Percentiles rank a stretch among this genome's conserved stretches.
These are phyloP conservation scores for Orestias chungarensis DNA, from an alignment of 2,797 vertebrate species.

Conservation along the genomic window DNA sequence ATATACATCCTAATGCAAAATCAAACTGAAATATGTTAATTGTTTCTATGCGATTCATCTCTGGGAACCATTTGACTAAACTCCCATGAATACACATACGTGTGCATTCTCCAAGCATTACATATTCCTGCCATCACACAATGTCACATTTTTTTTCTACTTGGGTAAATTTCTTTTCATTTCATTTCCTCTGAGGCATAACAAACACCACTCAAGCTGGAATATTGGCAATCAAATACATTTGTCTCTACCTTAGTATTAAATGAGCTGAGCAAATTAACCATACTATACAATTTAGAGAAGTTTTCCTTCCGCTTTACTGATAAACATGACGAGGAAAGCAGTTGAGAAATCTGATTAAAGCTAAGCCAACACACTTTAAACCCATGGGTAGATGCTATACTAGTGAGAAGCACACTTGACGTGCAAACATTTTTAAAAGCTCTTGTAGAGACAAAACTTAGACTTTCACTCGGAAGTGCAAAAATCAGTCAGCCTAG, in stretches of 20 bases:
- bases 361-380: conserved; percentile 62
- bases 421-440: conserved; percentile 17
- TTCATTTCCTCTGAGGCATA: conserved; percentile 66
- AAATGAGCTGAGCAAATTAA: conserved; percentile 83
- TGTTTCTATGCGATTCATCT: neutral
- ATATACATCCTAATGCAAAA: neutral
- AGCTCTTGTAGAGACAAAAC: conserved; percentile 1
- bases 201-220: conserved; percentile 67
- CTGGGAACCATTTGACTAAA: conserved; percentile 4
- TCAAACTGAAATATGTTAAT: conserved; percentile 6
- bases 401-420: conserved; percentile 28
- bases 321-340: conserved; percentile 51
- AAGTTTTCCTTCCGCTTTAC: conserved; percentile 70
- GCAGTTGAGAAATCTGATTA: conserved; percentile 61
- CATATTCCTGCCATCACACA: conserved; percentile 41
- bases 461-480: neutral
- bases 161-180: conserved; percentile 46
- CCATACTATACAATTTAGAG: conserved; percentile 77
- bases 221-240: conserved; percentile 80
- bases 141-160: neutral
- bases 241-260: conserved; percentile 80
- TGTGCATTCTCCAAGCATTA: conserved; percentile 26
- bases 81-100: conserved; percentile 19
- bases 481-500: neutral
- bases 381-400: conserved; percentile 16